Evolutionary conservation across 2,113 vertebrate species (phyloP), one percentile per base, ranked within the genome.

Genomic region (Terrapene triunguis): DNA sequence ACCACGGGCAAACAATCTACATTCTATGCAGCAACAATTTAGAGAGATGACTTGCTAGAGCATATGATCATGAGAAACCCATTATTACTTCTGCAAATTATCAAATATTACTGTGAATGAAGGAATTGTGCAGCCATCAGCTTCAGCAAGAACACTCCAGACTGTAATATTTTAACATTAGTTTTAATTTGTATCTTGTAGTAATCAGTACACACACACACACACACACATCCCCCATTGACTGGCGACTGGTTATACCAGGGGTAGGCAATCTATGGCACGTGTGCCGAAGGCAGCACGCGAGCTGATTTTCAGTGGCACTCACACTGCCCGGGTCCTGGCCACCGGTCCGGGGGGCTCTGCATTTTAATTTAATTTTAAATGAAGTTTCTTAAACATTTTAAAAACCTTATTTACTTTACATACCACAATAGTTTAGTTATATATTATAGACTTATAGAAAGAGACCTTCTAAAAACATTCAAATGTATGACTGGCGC

Each of bases 41-140:
- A 81, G 76, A 89, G 11, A 90, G 65, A 92, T 79, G 21, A 7
- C 55, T 93, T 92, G 80, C 17, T 96, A 65, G 53, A 89, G 35
- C 85, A 85, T 74, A 82, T 78, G 88, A 22, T 89, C 51, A 89
- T 44, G 57, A n/a, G 82, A 94, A 96, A 85, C 59, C 48, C 82
- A 85, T 57, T 80, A 90, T 0, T 0, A 59, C 80, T 21, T 89
- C 57, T 51, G 57, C n/a, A 89, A 84, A 95, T 82, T 93, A 82
- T 48, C 78, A 82, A 90, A 91, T 21, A 29, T 85, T 92, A 62
- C 80, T 81, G 81, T 94, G 93, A 96, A 97, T 88, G 24, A 93
- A 96, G 74, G 47, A 83, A 83, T 88, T 88, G 42, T 94, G 89
- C 62, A 83, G 27, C 85, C 93, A 96, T 44, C 83, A 96, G 53